phyloP scores from a whole-genome alignment of 2,888 invertebrate species.

The Xylota sylvarum region DNA sequence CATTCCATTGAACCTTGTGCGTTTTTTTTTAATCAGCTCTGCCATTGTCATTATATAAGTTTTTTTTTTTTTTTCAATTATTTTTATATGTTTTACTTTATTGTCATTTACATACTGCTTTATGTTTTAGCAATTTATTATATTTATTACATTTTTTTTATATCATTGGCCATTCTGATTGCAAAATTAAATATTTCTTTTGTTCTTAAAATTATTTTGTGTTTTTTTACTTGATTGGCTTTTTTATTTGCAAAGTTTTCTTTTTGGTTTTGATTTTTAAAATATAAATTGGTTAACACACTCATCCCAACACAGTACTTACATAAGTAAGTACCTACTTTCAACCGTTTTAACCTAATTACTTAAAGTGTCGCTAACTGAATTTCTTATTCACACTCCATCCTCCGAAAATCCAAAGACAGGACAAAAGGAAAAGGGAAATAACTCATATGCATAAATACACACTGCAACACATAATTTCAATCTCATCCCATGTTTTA shows the following conservation, averaged over 20 bases:
- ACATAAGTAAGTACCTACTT: background rate
- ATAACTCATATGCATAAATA: no score
- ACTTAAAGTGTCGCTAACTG: background rate
- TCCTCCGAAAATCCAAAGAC: no score
- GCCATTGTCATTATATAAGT: conserved; percentile 76
- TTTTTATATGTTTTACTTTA: conserved; percentile 19
- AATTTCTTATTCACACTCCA: no score
- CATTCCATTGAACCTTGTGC: conserved; percentile 32
- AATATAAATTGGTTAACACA: background rate
- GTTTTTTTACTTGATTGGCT: conserved; percentile 50
- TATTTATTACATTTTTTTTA: conserved; percentile 59
- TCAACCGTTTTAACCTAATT: background rate
- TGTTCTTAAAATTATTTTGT: conserved; percentile 58
- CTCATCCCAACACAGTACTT: background rate
- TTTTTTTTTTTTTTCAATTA: no score
- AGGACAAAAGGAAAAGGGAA: no score
- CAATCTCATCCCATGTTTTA: no score
- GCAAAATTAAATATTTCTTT: conserved; percentile 43
- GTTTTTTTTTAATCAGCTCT: conserved; percentile 17
- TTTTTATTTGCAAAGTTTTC: conserved; percentile 31
- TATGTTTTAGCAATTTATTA: conserved; percentile 3
- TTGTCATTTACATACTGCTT: conserved; percentile 45
- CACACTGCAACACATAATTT: no score
- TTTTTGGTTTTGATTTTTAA: conserved; percentile 50
- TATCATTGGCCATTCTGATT: conserved; percentile 45